Evolutionary conservation across 2,113 vertebrate species (phyloP).

Genomic region (Labeo rohita): DNA sequence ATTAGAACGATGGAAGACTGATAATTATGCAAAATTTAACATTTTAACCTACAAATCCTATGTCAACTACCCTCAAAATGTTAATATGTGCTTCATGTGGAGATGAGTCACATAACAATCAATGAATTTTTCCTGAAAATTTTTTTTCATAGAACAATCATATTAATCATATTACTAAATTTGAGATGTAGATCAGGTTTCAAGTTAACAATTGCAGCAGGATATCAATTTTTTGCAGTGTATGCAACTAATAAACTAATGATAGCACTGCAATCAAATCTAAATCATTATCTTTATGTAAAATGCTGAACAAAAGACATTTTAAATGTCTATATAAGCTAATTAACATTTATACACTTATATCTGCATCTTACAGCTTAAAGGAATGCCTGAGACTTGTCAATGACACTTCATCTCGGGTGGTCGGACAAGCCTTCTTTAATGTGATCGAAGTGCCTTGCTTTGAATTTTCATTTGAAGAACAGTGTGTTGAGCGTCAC

Average conservation of each 20-base stretch:
- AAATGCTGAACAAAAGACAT: neutral
- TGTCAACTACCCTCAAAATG: too few species aligned
- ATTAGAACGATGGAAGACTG: neutral
- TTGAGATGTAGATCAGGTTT: neutral
- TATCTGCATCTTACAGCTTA: constrained; percentile 72
- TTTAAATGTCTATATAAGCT: neutral
- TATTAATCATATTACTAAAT: neutral
- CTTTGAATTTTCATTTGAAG: constrained; percentile 82
- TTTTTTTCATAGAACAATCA: neutral
- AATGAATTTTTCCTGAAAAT: neutral
- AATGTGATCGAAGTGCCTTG: constrained; percentile 88
- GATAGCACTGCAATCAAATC: neutral
- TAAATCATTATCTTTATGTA: neutral
- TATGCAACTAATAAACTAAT: neutral
- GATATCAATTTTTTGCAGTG: neutral
- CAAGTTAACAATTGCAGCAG: neutral
- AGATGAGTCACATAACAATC: neutral
- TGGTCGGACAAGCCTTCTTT: constrained; percentile 88
- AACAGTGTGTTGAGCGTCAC: constrained; percentile 85
- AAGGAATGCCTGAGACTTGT: constrained; percentile 82
- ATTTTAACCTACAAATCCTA: neutral
- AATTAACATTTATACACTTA: neutral
- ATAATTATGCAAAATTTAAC: neutral
- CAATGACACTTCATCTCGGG: constrained; percentile 84
- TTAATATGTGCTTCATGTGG: neutral